Percentiles rank a stretch among this genome's conserved stretches.
Evolutionary conservation across 2,113 vertebrate species (phyloP).

Genomic region (Morone saxatilis): DNA sequence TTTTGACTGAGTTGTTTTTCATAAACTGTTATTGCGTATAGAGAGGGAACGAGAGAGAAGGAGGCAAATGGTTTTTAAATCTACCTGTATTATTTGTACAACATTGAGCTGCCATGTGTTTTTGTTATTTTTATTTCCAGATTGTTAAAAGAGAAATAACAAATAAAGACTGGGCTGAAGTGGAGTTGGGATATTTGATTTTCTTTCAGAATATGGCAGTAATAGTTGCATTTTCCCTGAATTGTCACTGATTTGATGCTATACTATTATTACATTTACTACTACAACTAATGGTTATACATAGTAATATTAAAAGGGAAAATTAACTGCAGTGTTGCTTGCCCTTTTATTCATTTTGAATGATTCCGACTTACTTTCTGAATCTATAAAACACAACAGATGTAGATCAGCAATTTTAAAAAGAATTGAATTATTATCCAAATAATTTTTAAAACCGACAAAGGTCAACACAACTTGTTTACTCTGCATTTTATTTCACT

Average conservation of each 20-base stretch:
- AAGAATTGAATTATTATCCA: neutral
- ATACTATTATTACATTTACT: neutral
- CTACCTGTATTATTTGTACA: constrained; percentile 49
- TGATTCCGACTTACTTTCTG: neutral
- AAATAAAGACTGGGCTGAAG: constrained; percentile 70
- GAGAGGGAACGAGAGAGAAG: constrained; percentile 9
- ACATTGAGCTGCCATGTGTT: constrained; percentile 47
- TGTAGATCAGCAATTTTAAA: neutral
- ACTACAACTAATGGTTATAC: neutral
- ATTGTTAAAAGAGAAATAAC: constrained; percentile 60
- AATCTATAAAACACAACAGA: neutral
- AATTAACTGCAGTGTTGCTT: neutral
- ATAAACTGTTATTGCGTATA: neutral
- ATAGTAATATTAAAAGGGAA: too few relatives aligned
- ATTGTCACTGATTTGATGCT: neutral
- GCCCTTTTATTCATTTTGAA: neutral
- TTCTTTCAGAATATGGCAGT: constrained; percentile 27
- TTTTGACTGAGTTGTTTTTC: neutral
- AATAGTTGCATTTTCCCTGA: neutral
- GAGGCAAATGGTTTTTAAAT: constrained; percentile 20
- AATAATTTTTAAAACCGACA: too few relatives aligned
- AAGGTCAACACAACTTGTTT: too few relatives aligned
- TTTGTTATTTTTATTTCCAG: constrained; percentile 44
- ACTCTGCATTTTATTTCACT: neutral
- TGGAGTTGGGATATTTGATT: constrained; percentile 57